Base-by-base conservation (phyloP, 92 coral and sea anemone genomes). In the Heliopora coerulea region DNA sequence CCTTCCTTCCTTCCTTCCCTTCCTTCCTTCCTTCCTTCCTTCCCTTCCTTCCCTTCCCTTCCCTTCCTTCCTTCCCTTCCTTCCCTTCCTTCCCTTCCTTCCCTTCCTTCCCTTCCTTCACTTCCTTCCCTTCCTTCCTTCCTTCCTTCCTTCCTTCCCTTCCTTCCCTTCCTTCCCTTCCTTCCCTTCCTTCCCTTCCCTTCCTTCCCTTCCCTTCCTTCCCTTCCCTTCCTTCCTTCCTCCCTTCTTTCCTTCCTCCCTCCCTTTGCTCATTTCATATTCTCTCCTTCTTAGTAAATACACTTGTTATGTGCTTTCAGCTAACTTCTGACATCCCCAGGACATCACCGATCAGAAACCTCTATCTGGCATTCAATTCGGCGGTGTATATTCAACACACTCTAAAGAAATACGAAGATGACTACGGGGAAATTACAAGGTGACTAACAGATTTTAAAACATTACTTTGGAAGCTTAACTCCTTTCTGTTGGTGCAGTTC, bases 131-230 rank as follows among this genome's bases (percentile, higher is more conserved):
- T 37, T 46, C 52, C 80, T 85, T 89, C 49, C 97, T 91, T 48
- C 93, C 97, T 15, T 46, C 15, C 52, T 15, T 46, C 52, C 52
- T 15, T 46, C 52, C 59, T 88, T 88, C 73, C 91, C 42, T 11
- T 37, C 6, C 42, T 11, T n/a, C n/a, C n/a, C 42, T 37, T 4
- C 42, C 42, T 37, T 4, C 42, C 42, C 92, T 37, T 12, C 42
- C 12, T 12, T 12, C 42, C 12, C 5, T 12, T 12, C 12, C 12
- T 37, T 12, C 12, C 5, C 42, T 12, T 37, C 42, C 6, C 12
- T 46, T 46, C 52, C 52, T 46, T 46, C 42, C 42, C 42, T 37
- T 12, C 42, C 52, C n/a, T 15, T 15, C 19, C 23, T 25, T 12
- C 65, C 23, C 62, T 11, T 29, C 28, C 28, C 39, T 30, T 39